Evolutionary conservation across 2,888 invertebrate species (phyloP).

Genomic region (Lingula anatina): DNA sequence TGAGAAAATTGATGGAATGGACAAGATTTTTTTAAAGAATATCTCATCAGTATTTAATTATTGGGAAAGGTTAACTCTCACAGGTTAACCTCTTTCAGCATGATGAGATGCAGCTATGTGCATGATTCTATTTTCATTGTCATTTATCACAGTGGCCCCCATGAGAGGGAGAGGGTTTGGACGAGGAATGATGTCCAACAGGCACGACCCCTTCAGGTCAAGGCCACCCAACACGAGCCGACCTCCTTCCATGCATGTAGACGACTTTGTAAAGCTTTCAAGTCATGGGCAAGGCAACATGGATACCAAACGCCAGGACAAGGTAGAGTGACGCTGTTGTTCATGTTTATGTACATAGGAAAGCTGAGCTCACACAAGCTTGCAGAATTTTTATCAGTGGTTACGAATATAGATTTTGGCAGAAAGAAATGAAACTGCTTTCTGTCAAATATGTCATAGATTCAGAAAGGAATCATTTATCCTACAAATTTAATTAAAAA

Average conservation of each 20-base stretch:
- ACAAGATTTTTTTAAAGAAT: too few species aligned
- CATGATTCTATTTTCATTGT: too few species aligned
- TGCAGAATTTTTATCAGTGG: neutral
- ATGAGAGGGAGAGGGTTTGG: conserved; percentile 57
- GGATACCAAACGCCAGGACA: neutral
- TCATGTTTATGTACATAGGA: neutral
- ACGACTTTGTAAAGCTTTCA: conserved; percentile 75
- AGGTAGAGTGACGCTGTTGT: conserved; percentile 3
- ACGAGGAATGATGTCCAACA: conserved; percentile 27
- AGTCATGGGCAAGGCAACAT: conserved; percentile 12
- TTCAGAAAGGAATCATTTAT: too few species aligned
- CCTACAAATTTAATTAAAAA: too few species aligned
- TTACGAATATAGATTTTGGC: too few species aligned
- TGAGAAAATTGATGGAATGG: too few species aligned
- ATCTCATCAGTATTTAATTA: too few species aligned
- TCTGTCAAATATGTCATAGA: too few species aligned
- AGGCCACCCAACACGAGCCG: conserved; percentile 95
- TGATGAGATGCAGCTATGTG: too few species aligned
- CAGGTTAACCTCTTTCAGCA: too few species aligned
- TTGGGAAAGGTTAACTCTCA: too few species aligned
- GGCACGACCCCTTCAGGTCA: conserved; percentile 80
- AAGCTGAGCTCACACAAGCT: neutral
- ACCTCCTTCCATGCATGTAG: conserved; percentile 95
- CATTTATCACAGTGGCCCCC: conserved; percentile 61
- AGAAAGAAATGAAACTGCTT: too few species aligned